Base-by-base conservation (phyloP, 2,888 invertebrate genomes). In the Eilema caniola region DNA sequence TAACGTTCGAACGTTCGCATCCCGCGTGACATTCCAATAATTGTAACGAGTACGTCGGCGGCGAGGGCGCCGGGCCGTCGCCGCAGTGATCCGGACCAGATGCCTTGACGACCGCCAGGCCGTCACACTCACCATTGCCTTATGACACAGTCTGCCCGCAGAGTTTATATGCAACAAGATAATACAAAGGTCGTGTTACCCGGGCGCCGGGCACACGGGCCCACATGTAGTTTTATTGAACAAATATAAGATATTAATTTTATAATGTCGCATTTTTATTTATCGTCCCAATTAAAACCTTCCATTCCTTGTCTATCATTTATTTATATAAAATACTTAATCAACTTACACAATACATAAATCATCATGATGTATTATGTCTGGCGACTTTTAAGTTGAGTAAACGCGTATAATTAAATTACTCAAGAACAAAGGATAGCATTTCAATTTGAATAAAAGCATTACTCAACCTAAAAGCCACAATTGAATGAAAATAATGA, bases 181-280 rank as follows among this genome's bases (percentile, higher is more conserved):
- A 92, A 95, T 95, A 95, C 95, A 95, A 95, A 95, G 94, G 95
- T 89, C 94, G 94, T 94, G 95, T 95, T 95, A 95, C 95, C 95
- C 94, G 94, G 95, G 93, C 93, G 89, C 94, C 94, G 94, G 95
- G 94, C 90, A 92, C 93, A 93, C 94, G 91, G 95, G 94, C 95
- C 95, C 95, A 94, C 94, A 94, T 95, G 93, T 95, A 95, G 94
- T 95, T 95, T 94, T 95, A 95, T 91, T 95, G 95, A 95, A 95
- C 95, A 95, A 95, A 95, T 95, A 95, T 95, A 95, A 95, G 92
- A 95, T 95, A 95, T 95, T 95, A 95, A 95, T 95, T 95, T 95
- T 94, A 95, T 95, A 95, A 95, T 91, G 93, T 92, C 75, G 93
- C 88, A 90, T 90, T 93, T 95, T 94, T 89, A 82, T 84, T 84